These are phyloP conservation scores for Pantherophis vulpinus DNA, from an alignment of 2,797 vertebrate species.

Conservation along the genomic window DNA sequence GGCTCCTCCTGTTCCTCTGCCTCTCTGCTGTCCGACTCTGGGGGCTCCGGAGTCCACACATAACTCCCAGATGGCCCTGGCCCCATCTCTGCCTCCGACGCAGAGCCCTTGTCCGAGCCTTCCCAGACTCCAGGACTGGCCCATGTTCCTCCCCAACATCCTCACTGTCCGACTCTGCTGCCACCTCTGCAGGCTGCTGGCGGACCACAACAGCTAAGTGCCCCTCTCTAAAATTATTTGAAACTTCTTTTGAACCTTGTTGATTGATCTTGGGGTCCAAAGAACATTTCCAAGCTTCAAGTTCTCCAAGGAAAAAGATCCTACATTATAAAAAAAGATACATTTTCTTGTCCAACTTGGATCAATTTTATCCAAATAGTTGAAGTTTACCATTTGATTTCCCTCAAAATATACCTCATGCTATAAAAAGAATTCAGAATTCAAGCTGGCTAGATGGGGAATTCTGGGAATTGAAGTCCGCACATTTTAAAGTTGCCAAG, in stretches of 20 bases:
- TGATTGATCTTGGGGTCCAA: neutral
- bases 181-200: too few relatives aligned
- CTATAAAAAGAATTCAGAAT: neutral
- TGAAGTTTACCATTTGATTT: neutral
- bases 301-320: neutral
- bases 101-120: too few relatives aligned
- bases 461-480: neutral
- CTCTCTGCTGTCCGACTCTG: too few relatives aligned
- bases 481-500: neutral
- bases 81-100: too few relatives aligned
- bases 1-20: too few relatives aligned
- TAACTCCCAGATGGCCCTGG: too few relatives aligned
- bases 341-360: neutral
- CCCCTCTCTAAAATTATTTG: too few relatives aligned
- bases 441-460: neutral
- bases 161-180: too few relatives aligned
- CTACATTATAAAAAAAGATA: neutral
- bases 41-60: too few relatives aligned
- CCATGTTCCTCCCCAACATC: too few relatives aligned
- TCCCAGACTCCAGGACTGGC: too few relatives aligned
- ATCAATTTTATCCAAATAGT: neutral
- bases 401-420: neutral
- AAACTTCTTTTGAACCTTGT: neutral
- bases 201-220: too few relatives aligned
- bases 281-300: neutral